Evolutionary conservation across 2,888 invertebrate genomes (phyloP).

Genomic region (Ormyrus nitidulus): DNA sequence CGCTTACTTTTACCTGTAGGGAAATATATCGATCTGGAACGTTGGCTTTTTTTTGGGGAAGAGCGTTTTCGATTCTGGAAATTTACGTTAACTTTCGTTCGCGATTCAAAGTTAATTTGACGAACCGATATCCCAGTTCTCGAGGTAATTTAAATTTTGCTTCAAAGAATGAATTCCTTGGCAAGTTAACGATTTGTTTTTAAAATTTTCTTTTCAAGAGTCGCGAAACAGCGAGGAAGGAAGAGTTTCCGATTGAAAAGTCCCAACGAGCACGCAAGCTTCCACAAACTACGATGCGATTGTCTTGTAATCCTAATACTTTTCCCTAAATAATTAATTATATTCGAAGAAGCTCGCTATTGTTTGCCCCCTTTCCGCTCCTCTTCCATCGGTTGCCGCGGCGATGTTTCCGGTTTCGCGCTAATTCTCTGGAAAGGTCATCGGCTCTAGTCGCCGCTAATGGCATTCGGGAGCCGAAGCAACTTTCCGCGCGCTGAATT

Average conservation of each 20-base stretch:
- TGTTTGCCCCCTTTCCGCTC: conserved; percentile 32
- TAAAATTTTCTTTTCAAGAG: no score
- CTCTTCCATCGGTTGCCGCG: not conserved
- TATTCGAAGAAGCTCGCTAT: conserved; percentile 42
- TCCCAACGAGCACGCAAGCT: not conserved
- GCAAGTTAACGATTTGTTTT: no score
- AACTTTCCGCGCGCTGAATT: not conserved
- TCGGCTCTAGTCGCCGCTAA: conserved; percentile 13
- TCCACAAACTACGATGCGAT: not conserved
- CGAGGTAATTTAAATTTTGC: no score
- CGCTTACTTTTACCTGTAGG: no score
- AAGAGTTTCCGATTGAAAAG: not conserved
- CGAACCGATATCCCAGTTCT: no score
- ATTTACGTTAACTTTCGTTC: no score
- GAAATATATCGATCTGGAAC: no score
- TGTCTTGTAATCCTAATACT: conserved; percentile 3
- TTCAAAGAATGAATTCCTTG: no score
- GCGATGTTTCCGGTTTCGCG: conserved; percentile 44
- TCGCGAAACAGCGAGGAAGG: no score
- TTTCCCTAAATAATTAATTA: conserved; percentile 49
- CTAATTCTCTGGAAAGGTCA: conserved; percentile 38
- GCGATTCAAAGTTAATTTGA: no score
- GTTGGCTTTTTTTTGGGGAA: no score
- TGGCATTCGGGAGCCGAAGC: conserved; percentile 10
- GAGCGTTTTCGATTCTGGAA: no score